phyloP scores from a whole-genome alignment of 2,113 vertebrate species.

The Arenaria interpres region DNA sequence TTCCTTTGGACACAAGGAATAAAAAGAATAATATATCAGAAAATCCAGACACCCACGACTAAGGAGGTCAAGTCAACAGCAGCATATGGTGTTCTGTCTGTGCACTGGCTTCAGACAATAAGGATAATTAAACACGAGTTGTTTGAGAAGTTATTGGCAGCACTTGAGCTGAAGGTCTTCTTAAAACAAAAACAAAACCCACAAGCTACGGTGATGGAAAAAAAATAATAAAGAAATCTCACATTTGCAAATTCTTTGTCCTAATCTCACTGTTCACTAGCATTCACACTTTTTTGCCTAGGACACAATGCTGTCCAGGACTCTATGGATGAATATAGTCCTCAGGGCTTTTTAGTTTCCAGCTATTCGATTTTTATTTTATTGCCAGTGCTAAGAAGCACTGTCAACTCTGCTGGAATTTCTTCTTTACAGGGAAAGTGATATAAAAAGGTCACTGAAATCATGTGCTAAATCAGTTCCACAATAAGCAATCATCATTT shows the following conservation, averaged over 20 bases:
- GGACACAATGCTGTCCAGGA: neutral
- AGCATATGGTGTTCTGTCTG: conserved; percentile 62
- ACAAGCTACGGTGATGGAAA: neutral
- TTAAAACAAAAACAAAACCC: neutral
- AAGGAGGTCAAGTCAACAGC: conserved; percentile 57
- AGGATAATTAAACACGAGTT: conserved; percentile 57
- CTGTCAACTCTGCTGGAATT: neutral
- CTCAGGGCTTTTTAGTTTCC: neutral
- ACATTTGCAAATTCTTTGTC: neutral
- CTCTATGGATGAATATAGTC: neutral
- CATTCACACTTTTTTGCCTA: neutral
- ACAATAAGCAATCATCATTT: conserved; percentile 26
- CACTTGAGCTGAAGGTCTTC: neutral
- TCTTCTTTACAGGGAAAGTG: neutral
- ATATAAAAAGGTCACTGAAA: conserved; percentile 8
- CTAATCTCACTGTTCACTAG: neutral
- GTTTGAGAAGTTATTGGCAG: conserved; percentile 5
- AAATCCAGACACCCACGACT: neutral
- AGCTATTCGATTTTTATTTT: neutral
- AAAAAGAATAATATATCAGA: neutral
- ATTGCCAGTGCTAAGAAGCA: neutral
- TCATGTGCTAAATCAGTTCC: neutral
- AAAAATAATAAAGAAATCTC: neutral
- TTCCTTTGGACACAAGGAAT: neutral
- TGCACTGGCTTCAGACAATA: conserved; percentile 36